Percentiles rank a stretch among this genome's conserved stretches.
Evolutionary conservation across 2,113 vertebrate genomes (phyloP).

Genomic region (Thermophis baileyi): DNA sequence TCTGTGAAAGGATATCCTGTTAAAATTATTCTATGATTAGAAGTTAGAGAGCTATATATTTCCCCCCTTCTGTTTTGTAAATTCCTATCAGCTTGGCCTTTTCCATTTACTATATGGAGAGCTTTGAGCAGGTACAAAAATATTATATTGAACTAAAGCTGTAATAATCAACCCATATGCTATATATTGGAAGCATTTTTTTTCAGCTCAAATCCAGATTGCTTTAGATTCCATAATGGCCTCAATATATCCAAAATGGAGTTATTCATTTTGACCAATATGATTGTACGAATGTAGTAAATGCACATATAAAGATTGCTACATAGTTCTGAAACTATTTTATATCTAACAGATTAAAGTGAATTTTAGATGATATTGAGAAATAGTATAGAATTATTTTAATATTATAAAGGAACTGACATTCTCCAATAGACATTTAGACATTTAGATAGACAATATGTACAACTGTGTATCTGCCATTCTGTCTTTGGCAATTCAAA

Average conservation of each 20-base stretch:
- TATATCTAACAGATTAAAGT: neutral
- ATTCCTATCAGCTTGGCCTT: neutral
- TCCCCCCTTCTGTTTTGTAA: neutral
- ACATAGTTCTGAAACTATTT: neutral
- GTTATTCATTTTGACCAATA: neutral
- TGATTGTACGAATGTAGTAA: neutral
- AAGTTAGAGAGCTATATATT: neutral
- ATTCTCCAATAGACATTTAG: neutral
- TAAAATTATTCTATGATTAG: neutral
- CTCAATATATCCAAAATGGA: neutral
- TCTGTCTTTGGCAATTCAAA: slow-evolving; percentile 2
- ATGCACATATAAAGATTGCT: neutral
- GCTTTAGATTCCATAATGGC: neutral
- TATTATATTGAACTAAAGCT: neutral
- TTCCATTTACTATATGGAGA: neutral
- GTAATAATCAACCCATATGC: neutral
- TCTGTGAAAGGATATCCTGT: neutral
- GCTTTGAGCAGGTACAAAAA: neutral
- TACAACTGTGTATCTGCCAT: neutral
- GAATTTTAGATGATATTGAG: neutral
- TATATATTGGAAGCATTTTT: neutral
- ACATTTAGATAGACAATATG: neutral
- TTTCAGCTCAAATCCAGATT: neutral
- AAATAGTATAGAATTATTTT: neutral
- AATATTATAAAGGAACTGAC: neutral